Evolutionary conservation across 2,113 vertebrate genomes (phyloP), one percentile per base, ranked within the genome.

Genomic region (Scomber japonicus): DNA sequence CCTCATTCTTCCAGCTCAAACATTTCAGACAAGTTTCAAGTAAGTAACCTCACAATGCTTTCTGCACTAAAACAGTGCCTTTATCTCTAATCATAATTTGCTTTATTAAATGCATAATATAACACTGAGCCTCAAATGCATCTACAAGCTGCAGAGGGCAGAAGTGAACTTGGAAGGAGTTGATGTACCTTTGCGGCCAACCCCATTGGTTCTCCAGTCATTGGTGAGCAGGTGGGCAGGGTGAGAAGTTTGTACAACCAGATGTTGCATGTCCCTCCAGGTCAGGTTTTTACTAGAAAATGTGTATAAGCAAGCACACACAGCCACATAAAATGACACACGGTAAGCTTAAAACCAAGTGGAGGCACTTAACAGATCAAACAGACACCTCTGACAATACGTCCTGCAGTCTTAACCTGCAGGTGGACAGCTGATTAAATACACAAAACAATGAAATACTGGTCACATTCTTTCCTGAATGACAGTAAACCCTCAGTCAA

Each of bases 251-350:
- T 91, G 95, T 2, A 99, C 98, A 31, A 99, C 98, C 71, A 99
- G 94, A 90, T 99, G 97, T 92, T 99, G 98, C 98, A 99, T 99
- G 91, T 99, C 98, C 57, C 98, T 95, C 98, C 98, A 99, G 0
- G 98, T 98, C 87, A 99, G 95, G 90, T 98, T 98, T 91, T 96
- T 97, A 93, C 98, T 99, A 76, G 46, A 81, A 81, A 11, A 56
- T 15, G 45, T 69, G 63, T 48, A 61, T 9, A 48, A n/a, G 60
- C 55, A 73, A 48, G 30, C 11, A 80, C 50, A 67, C 54, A 83
- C 35, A 9, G 35, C 35, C 35, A 40, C 6, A 40, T 7, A 40
- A 7, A 40, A 12, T 3, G 1, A 57, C 1, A 27, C n/a, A 71
- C 48, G 14, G 40, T 57, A 46, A 88, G 40, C 50, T 44, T 69